phyloP scores from a whole-genome alignment of 2,888 invertebrate species.

The Leptothorax acervorum region DNA sequence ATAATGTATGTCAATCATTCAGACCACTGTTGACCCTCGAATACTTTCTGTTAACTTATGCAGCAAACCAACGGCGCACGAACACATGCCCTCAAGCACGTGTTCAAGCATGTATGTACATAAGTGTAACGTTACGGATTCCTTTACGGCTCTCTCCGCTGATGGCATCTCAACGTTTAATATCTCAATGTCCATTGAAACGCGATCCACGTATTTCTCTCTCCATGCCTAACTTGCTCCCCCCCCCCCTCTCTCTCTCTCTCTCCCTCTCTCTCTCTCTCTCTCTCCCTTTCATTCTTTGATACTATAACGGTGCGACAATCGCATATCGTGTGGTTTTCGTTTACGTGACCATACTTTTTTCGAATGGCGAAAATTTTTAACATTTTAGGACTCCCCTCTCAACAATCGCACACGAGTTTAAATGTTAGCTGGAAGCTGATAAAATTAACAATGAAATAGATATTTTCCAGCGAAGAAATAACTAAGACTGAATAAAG shows the following conservation, averaged over 20 bases:
- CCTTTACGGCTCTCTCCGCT: slow-evolving; percentile 48
- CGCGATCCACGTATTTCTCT: neutral
- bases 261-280: neutral
- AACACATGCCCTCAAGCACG: slow-evolving; percentile 18
- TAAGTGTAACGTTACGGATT: slow-evolving; percentile 53
- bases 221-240: neutral
- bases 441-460: neutral
- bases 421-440: too few relatives aligned
- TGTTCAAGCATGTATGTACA: slow-evolving; percentile 9
- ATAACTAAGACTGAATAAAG: neutral
- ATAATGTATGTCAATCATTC: slow-evolving; percentile 65
- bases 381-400: neutral
- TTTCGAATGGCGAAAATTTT: neutral
- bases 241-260: slow-evolving; percentile 18
- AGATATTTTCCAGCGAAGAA: neutral
- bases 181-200: slow-evolving; percentile 54
- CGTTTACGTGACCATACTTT: neutral
- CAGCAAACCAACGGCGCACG: slow-evolving; percentile 53
- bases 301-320: neutral
- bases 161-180: too few relatives aligned
- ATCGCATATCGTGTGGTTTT: neutral
- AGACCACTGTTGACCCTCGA: slow-evolving; percentile 68
- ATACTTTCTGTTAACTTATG: slow-evolving; percentile 64
- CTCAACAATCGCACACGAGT: neutral
- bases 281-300: neutral